Conservation (phyloP, 2,888 invertebrate species). For the Acanthosepion esculentum region DNA sequence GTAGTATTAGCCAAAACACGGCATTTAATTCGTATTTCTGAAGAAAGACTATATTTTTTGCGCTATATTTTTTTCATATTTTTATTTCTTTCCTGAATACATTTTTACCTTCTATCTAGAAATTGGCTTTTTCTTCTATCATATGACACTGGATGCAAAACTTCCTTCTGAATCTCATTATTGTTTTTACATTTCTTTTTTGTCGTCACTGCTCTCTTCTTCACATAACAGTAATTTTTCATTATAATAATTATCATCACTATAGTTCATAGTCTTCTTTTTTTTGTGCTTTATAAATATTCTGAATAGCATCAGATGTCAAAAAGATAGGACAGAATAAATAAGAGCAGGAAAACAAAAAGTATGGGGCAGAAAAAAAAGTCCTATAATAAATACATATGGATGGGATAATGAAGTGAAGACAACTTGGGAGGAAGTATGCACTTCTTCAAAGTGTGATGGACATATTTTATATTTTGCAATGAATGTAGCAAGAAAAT, state of each 20-base stretch:
- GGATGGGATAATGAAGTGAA: background rate
- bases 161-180: background rate
- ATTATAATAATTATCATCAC: background rate
- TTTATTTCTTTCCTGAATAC: background rate
- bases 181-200: background rate
- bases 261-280: background rate
- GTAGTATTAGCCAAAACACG: background rate
- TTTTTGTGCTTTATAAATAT: constrained; percentile 1
- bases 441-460: background rate
- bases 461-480: background rate
- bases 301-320: background rate
- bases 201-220: background rate
- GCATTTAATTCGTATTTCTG: background rate
- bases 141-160: background rate
- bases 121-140: background rate
- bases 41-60: background rate
- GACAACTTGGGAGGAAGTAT: background rate
- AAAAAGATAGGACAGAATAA: background rate
- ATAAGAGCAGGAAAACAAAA: background rate
- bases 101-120: background rate
- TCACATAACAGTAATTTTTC: background rate
- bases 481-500: background rate
- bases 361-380: background rate
- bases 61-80: background rate
- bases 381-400: background rate